Evolutionary conservation across 2,797 vertebrate genomes (phyloP).

Genomic region (Notolabrus celidotus): DNA sequence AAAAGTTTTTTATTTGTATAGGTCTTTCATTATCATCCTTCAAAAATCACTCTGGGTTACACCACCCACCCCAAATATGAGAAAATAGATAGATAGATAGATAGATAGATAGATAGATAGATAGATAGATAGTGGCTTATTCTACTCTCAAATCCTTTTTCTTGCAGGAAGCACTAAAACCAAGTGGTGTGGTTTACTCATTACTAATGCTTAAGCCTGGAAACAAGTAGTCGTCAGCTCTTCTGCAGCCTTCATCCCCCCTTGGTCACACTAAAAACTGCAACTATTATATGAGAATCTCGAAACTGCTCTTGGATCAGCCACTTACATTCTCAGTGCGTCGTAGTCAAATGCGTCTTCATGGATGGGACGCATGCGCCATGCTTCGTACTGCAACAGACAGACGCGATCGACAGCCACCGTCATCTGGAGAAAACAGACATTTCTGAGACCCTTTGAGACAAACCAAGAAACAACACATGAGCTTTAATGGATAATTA

Average conservation of each 20-base stretch:
- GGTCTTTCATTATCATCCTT: too few species aligned
- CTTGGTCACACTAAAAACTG: neutral
- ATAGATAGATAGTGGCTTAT: too few species aligned
- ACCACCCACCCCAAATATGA: too few species aligned
- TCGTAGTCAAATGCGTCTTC: constrained; percentile 18
- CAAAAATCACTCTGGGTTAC: too few species aligned
- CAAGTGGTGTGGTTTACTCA: neutral
- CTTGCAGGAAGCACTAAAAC: neutral
- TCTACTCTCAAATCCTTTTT: too few species aligned
- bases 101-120: too few species aligned
- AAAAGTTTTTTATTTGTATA: too few species aligned
- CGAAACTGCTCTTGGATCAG: constrained; percentile 43
- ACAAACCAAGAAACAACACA: constrained; percentile 5
- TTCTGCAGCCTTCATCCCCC: constrained; percentile 17
- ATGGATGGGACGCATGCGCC: constrained; percentile 66
- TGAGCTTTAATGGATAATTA: neutral
- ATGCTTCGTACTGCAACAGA: neutral
- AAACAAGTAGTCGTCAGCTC: neutral
- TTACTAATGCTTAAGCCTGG: neutral
- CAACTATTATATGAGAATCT: neutral
- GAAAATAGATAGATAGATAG: too few species aligned
- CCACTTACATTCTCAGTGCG: neutral
- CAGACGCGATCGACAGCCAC: constrained; percentile 22
- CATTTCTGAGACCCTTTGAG: neutral
- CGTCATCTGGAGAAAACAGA: constrained; percentile 40